Conservation (phyloP, 2,888 invertebrate species). For the Disparrhopalites patrizii region DNA sequence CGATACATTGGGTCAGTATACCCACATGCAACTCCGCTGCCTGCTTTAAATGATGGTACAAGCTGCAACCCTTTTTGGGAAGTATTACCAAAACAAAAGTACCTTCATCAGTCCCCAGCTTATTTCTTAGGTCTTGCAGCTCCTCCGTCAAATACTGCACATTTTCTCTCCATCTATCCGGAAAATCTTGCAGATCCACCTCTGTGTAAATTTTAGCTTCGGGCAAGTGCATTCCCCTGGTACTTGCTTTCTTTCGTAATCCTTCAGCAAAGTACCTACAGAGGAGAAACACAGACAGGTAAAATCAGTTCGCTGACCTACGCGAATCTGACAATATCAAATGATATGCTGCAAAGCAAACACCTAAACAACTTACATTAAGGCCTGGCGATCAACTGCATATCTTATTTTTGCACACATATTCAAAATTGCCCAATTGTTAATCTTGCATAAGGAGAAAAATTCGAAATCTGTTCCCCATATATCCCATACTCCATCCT, state of each 20-base stretch:
- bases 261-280: conserved; percentile 11
- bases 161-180: not conserved
- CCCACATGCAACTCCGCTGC: conserved; percentile 42
- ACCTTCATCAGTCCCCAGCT: not conserved
- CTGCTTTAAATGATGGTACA: conserved; percentile 35
- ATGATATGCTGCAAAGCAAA: too few relatives aligned
- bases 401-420: not conserved
- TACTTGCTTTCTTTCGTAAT: not conserved
- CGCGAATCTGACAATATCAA: too few relatives aligned
- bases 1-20: conserved; percentile 52
- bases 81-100: conserved; percentile 32
- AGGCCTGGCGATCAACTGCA: not conserved
- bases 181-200: not conserved
- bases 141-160: not conserved
- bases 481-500: conserved; percentile 37
- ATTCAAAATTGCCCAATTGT: conserved; percentile 35
- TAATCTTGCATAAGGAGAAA: conserved; percentile 12
- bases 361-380: conserved; percentile 3
- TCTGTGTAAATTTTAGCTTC: not conserved
- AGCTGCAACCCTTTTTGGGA: conserved; percentile 23
- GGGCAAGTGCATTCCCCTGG: conserved; percentile 11
- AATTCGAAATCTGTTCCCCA: conserved; percentile 29
- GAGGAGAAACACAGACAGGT: too few relatives aligned
- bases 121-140: not conserved
- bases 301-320: too few relatives aligned